Conservation (phyloP, 2,888 invertebrate species). For the Allygus modestus region DNA sequence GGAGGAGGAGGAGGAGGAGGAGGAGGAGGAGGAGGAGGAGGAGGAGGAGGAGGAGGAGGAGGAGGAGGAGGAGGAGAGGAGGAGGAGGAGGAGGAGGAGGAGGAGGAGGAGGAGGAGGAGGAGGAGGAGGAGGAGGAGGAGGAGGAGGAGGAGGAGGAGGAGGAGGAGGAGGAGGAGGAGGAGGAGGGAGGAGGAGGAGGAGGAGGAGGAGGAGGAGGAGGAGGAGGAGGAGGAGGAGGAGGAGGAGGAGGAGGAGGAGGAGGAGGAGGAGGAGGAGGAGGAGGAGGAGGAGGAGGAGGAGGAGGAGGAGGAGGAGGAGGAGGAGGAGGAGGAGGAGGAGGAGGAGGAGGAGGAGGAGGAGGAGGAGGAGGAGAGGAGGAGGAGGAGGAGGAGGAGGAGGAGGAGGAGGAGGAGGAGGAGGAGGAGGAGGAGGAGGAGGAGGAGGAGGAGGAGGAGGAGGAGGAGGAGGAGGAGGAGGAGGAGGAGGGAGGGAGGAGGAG, state of each 20-base stretch:
- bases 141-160: background rate
- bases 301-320: constrained; percentile 25
- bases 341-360: background rate
- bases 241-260: constrained; percentile 5
- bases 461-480: constrained; percentile 11
- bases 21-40: background rate
- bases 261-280: background rate
- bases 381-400: background rate
- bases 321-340: background rate
- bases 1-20: background rate
- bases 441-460: background rate
- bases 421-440: background rate
- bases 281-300: background rate
- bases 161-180: constrained; percentile 6
- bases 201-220: background rate
- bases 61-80: background rate
- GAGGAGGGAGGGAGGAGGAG: background rate
- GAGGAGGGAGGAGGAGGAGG: background rate
- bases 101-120: background rate
- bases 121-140: background rate
- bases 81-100: background rate
- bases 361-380: background rate
- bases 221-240: constrained; percentile 17
- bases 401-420: background rate
- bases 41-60: background rate